Base-by-base conservation (phyloP, 2,888 invertebrate genomes). In the Mylabris sibirica region DNA sequence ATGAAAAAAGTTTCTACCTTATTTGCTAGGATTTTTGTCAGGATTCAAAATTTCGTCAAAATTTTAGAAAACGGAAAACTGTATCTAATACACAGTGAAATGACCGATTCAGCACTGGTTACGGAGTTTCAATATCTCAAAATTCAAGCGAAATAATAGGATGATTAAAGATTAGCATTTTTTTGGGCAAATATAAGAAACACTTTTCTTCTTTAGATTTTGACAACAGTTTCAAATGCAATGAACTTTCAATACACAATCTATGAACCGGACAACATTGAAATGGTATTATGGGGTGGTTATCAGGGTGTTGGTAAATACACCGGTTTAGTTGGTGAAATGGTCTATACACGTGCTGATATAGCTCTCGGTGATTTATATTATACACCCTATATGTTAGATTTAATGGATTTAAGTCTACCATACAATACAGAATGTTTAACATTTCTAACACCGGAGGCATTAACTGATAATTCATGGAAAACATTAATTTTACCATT, bases 401-500 rank as follows among this genome's bases (percentile, higher is more conserved):
- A 89, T 61, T 83, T 91, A 59, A 89, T 93, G 76, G 95, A 95
- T 81, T 84, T 95, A 49, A 92, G 92, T 64, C 87, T 89, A 60
- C 93, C 95, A 0, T 95, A 95, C 72, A 92, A 91, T n/a, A 90
- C 92, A 0, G 93, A 94, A 80, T 95, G 95, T 78, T 87, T 94
- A 77, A 95, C 95, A 0, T 95, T 95, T 79, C 82, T 95, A 20
- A 94, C 95, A 0, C 94, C 94, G 0, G 94, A 94, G 84, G 90
- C 94, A 0, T 85, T 92, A 20, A 90, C 89, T 1, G 93, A 95
- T 80, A 94, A 93, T 77, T 93, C 94, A 0, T 95, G 95, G 95
- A 92, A 92, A 82, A 92, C 94, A 0, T 86, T 95, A 8, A 91
- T 94, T 77, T 85, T 93, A 74, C 95, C 95, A 0, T 94, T 95